Evolutionary conservation across 2,888 invertebrate species (phyloP), one percentile per base, ranked within the genome.

Genomic region (Tetranychus piercei): DNA sequence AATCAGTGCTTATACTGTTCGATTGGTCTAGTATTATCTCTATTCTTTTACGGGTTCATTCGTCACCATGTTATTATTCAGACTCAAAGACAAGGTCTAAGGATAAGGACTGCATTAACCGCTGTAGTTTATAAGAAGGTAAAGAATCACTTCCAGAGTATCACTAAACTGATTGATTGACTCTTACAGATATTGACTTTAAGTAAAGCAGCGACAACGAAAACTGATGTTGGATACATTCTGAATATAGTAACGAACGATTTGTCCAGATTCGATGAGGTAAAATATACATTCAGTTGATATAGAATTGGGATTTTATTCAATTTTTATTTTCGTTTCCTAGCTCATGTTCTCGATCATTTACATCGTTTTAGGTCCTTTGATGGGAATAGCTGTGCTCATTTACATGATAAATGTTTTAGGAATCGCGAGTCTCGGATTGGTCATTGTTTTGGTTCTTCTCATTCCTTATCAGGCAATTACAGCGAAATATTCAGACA

Each of bases 401-500:
- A 9, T 55, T 55, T 55, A 55, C 55, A 55, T 55, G 55, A 55
- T 55, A 15, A 15, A 55, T 15, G 11, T 55, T 55, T 3, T 55
- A 2, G 55, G 55, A 55, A 1, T 55, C 3, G 55, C 55, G 55
- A 55, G 55, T 15, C 55, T 55, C 3, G 55, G 55, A 0, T 7
- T 55, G 0, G 88, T 55, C 15, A 15, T 55, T 55, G 55, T 55
- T 15, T 15, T 55, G 9, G 9, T 55, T 9, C 7, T 55, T 55
- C 55, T 55, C 11, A 55, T 55, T 9, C 55, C 55, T 9, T 55
- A 15, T 55, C 55, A 55, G 3, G 55, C 15, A 3, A 9, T 55
- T 2, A 15, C 11, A 15, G 55, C 11, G 0, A 55, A 55, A 55
- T 55, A 55, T 55, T 55, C 55, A 15, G 55, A 55, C 15, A 55